Conservation (phyloP, 2,888 invertebrate genomes). For the Strigamia crassipes region DNA sequence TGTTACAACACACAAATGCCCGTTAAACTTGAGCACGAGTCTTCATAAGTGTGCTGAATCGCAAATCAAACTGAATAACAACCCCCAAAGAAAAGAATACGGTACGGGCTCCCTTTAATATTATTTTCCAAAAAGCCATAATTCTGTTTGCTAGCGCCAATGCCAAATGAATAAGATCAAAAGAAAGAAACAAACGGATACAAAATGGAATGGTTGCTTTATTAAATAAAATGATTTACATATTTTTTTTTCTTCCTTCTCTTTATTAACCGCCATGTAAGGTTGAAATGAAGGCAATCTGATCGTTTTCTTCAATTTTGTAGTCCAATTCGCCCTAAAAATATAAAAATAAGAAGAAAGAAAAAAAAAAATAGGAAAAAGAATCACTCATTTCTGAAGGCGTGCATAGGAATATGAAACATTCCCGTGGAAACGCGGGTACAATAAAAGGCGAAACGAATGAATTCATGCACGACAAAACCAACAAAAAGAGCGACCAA, state of each 20-base stretch:
- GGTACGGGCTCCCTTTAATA: too few relatives aligned
- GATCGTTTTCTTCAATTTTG: constrained; percentile 59
- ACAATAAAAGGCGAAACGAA: constrained; percentile 32
- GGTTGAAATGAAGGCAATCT: constrained; percentile 63
- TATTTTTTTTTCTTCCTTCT: neutral
- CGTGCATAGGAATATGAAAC: constrained; percentile 14
- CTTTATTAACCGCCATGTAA: constrained; percentile 61
- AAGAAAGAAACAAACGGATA: neutral
- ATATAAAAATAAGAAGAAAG: constrained; percentile 47
- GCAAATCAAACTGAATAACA: too few relatives aligned
- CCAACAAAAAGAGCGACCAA: constrained; percentile 21
- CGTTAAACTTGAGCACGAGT: too few relatives aligned
- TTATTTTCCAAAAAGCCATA: too few relatives aligned
- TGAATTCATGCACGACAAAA: constrained; percentile 19
- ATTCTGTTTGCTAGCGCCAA: too few relatives aligned
- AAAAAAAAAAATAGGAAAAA: neutral
- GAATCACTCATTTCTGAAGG: constrained; percentile 18
- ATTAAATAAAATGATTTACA: constrained; percentile 29
- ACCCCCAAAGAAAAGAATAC: too few relatives aligned
- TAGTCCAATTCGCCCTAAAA: constrained; percentile 61
- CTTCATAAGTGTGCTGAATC: too few relatives aligned
- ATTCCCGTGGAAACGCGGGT: neutral
- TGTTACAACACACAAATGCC: too few relatives aligned
- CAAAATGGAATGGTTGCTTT: constrained; percentile 6
- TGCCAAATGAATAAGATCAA: neutral